Conservation (phyloP, 2,113 vertebrate species). For the Uropsilus gracilis region DNA sequence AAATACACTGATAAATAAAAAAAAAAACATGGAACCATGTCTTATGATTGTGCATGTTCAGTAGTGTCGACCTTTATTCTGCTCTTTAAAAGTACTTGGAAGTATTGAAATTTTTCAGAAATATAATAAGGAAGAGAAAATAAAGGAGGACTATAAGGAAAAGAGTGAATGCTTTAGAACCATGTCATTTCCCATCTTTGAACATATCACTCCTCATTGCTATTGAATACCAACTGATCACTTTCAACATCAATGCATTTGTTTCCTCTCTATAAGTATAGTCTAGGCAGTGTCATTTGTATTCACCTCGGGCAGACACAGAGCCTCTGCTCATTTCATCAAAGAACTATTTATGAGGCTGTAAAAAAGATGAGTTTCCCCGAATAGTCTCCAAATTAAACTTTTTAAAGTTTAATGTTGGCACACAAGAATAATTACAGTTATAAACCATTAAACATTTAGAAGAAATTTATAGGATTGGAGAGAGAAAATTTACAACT, state of each 20-base stretch:
- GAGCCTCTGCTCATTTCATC: constrained; percentile 87
- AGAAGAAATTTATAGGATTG: constrained; percentile 88
- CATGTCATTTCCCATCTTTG: neutral
- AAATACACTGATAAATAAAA: neutral
- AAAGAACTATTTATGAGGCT: constrained; percentile 90
- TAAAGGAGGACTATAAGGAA: neutral
- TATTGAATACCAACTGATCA: constrained; percentile 34
- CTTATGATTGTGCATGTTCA: neutral
- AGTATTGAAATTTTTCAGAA: neutral
- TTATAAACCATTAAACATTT: constrained; percentile 90
- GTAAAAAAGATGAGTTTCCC: constrained; percentile 91
- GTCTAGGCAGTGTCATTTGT: constrained; percentile 79
- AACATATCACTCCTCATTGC: neutral
- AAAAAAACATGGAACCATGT: neutral
- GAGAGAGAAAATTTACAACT: constrained; percentile 85
- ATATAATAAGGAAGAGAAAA: neutral
- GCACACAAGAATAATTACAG: constrained; percentile 90
- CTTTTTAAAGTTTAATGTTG: constrained; percentile 91
- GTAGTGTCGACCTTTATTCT: accelerated
- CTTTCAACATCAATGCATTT: constrained; percentile 60
- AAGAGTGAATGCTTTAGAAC: neutral
- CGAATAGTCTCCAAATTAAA: constrained; percentile 89
- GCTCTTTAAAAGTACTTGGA: neutral
- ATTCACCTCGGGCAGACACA: constrained; percentile 84
- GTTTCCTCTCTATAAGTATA: constrained; percentile 27